Evolutionary conservation across 1,140 invertebrate genomes (phyloP).

Genomic region (Brachionus rotundiformis): DNA sequence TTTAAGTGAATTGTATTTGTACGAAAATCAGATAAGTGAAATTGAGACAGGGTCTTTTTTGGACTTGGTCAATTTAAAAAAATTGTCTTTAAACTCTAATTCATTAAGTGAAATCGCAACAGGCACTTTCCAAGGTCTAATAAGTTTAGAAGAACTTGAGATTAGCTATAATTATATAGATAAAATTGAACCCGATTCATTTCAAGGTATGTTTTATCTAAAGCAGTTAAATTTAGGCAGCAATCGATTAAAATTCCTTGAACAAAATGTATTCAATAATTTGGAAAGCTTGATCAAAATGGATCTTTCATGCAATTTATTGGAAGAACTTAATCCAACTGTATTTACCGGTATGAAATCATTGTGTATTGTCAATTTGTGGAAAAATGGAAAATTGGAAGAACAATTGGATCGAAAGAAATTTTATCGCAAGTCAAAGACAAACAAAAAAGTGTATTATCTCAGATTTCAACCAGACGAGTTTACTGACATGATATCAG

Average conservation of each 20-base stretch:
- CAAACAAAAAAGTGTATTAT: slow-evolving; percentile 28
- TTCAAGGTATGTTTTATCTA: slow-evolving; percentile 15
- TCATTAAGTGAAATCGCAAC: background rate
- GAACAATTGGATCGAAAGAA: background rate
- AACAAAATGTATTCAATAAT: background rate
- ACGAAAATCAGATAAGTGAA: background rate
- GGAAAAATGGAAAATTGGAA: slow-evolving; percentile 1
- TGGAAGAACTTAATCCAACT: background rate
- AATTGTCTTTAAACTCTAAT: background rate
- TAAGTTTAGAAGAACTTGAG: background rate
- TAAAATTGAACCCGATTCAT: background rate
- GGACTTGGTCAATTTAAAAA: slow-evolving; percentile 39
- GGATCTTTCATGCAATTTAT: background rate
- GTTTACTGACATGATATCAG: background rate
- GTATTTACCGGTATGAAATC: slow-evolving; percentile 5
- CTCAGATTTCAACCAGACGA: slow-evolving; percentile 32
- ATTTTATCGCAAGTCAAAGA: slow-evolving; percentile 14
- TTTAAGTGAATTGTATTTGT: slow-evolving; percentile 32
- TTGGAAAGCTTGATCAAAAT: slow-evolving; percentile 10
- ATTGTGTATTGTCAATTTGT: slow-evolving; percentile 14
- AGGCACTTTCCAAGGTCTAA: background rate
- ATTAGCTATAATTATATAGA: background rate
- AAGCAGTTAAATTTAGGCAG: background rate
- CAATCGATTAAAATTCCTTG: background rate
- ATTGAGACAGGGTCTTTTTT: slow-evolving; percentile 1